Evolutionary conservation across 2,113 vertebrate genomes (phyloP).

Genomic region (Stictonetta naevosa): DNA sequence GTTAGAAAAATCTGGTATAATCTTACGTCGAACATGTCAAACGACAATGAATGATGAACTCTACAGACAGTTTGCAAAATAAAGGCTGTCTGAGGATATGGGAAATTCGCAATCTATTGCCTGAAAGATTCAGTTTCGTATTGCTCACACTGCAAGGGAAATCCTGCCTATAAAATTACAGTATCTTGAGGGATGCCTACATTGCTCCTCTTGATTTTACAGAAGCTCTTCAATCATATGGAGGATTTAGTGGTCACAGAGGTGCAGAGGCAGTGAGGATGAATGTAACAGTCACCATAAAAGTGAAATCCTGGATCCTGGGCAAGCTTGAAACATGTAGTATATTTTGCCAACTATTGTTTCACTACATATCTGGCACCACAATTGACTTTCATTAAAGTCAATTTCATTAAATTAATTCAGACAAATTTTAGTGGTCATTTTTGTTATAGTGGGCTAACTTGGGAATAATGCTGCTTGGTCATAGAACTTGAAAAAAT

Average conservation of each 20-base stretch:
- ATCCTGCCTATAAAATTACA: background rate
- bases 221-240: background rate
- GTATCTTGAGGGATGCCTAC: background rate
- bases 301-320: background rate
- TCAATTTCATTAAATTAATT: background rate
- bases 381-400: too few species aligned
- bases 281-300: background rate
- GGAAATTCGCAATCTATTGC: background rate
- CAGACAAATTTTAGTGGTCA: background rate
- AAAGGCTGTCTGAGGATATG: background rate
- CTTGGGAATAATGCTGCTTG: background rate
- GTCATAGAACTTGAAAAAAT: background rate
- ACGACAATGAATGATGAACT: background rate
- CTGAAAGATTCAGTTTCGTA: background rate
- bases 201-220: background rate
- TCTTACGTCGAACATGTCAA: background rate
- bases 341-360: background rate
- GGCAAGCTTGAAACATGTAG: background rate
- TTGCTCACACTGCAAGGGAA: background rate
- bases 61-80: background rate
- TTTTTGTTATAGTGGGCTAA: background rate
- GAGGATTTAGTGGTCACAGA: background rate
- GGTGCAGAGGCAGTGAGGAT: background rate
- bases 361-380: background rate
- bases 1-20: background rate